A percentile compares a stretch with the other conserved stretches of the same genome.
Evolutionary conservation across 1,140 invertebrate genomes (phyloP).

Genomic region (Sminthurides bifidus): DNA sequence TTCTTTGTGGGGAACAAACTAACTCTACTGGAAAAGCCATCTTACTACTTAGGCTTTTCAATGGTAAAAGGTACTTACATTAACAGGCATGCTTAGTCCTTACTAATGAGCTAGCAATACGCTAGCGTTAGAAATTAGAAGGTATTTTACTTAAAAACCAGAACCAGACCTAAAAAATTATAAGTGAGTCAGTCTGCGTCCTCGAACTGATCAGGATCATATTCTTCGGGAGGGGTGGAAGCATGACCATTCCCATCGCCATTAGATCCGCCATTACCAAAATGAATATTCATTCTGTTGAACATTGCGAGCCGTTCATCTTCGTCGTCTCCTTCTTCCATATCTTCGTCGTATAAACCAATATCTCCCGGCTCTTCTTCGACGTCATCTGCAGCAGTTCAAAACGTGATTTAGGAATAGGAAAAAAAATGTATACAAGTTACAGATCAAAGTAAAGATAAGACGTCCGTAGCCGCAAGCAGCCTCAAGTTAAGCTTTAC

Average conservation of each 20-base stretch:
- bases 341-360: constrained; percentile 11
- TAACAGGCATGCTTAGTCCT: no score
- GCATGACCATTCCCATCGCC: constrained; percentile 2
- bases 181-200: constrained; percentile 22
- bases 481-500: no score
- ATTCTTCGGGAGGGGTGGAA: not conserved
- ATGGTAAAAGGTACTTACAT: no score
- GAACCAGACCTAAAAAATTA: no score
- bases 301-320: constrained; percentile 12
- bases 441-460: not conserved
- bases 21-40: no score
- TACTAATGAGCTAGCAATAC: no score
- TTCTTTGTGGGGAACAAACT: no score
- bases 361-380: constrained; percentile 4
- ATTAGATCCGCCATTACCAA: not conserved
- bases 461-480: no score
- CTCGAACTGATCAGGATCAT: constrained; percentile 20
- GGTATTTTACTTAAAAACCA: no score
- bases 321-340: constrained; percentile 11
- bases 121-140: no score
- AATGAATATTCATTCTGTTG: constrained; percentile 16
- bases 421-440: not conserved
- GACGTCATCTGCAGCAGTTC: constrained; percentile 8
- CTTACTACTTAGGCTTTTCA: no score
- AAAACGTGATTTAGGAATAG: not conserved